These are phyloP conservation scores for Psilanteris sp. DNA, from an alignment of 1,140 invertebrate species.

Conservation along the genomic window DNA sequence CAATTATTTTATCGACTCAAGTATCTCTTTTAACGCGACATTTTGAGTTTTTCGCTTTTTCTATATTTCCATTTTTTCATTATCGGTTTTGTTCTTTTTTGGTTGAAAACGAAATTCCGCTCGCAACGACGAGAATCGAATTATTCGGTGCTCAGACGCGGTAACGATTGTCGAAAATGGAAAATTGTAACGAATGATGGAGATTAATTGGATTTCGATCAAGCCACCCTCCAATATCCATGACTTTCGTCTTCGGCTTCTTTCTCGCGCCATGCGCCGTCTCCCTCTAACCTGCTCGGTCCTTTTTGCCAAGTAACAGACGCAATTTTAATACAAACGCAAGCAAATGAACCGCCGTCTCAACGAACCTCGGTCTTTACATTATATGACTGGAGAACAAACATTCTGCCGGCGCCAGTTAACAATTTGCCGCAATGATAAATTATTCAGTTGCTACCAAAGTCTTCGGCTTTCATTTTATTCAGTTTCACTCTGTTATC, in stretches of 20 bases:
- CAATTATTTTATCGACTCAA: conserved; percentile 17
- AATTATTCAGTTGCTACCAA: conserved; percentile 46
- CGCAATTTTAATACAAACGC: conserved; percentile 36
- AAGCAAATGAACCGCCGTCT: conserved; percentile 22
- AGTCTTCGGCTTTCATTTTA: conserved; percentile 24
- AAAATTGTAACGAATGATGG: conserved; percentile 51
- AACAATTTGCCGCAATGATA: conserved; percentile 32
- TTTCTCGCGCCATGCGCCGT: conserved; percentile 6
- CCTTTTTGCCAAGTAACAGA: too few species aligned
- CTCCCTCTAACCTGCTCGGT: too few species aligned
- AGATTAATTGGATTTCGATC: conserved; percentile 55
- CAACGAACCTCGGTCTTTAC: conserved; percentile 13
- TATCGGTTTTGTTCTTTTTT: conserved; percentile 3
- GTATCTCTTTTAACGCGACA: too few species aligned
- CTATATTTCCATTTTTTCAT: not conserved
- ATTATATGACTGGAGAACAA: conserved; percentile 38
- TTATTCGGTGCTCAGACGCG: conserved; percentile 40
- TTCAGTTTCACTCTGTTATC: conserved; percentile 19
- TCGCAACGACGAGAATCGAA: conserved; percentile 31
- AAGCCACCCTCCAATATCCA: conserved; percentile 29
- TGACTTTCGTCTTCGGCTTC: conserved; percentile 3
- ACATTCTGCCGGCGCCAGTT: conserved; percentile 20
- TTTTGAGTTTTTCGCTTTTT: too few species aligned
- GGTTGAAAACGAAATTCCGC: conserved; percentile 31
- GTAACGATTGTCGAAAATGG: conserved; percentile 45